Base-by-base conservation (phyloP, 2,797 vertebrate species). In the Hemitrygon akajei region DNA sequence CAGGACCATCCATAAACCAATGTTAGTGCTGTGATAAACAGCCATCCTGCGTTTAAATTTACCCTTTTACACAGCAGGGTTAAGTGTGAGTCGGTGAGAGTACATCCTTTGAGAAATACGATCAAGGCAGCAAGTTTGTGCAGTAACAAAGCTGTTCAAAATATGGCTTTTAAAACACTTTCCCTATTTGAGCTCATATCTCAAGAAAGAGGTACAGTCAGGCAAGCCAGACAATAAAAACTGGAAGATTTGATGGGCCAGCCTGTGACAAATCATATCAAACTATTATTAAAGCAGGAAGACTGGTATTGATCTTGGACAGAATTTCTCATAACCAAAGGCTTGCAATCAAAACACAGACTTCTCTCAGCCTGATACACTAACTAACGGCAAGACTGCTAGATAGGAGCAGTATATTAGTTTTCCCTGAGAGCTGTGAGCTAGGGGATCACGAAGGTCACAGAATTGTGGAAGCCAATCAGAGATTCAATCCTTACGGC, bases 281-380 rank as follows among this genome's bases (percentile, higher is more conserved):
- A 97, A 97, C 97, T 97, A 98, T 98, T 98, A 98, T 98, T 98
- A 98, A 98, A 98, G 97, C 97, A 97, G 97, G 97, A 98, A 98
- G 96, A 97, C 97, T 97, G 97, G 97, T 98, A 98, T 98, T 98
- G 97, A 98, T 98, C 98, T 97, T 97, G 97, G 97, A 97, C 97
- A 98, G 97, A 97, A 97, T 97, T 97, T 96, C 97, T 98, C 97
- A 97, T 97, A 97, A 97, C 97, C 97, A 97, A 97, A 97, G 96
- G 97, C 97, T 96, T 97, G 97, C 97, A 98, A 97, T 98, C 97
- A 97, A 97, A 97, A 96, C 96, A 95, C 94, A 95, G 95, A 96
- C 96, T 97, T 95, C 96, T 96, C 96, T 95, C 96, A 96, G 97
- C 96, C 96, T 96, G 96, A 96, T 97, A 97, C 97, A 96, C 96